Evolutionary conservation across 2,113 vertebrate species (phyloP), one percentile per base, ranked within the genome.

Genomic region (Podiceps cristatus): DNA sequence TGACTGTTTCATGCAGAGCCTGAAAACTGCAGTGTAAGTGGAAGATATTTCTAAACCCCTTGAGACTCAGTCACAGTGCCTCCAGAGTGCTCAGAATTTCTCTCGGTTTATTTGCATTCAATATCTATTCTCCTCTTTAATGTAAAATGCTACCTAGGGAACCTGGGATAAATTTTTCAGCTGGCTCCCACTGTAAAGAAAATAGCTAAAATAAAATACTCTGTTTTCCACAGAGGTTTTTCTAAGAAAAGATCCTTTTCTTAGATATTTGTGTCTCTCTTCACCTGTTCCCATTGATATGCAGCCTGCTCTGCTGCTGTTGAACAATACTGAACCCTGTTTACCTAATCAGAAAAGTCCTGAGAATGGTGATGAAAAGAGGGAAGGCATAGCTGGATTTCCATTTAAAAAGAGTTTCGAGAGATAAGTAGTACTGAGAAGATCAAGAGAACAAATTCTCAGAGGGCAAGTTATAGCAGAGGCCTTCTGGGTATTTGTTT

Each of bases 371-470:
- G 35, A 58, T 50, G 75, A 33, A 91, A 90, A 62, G 50, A 79
- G 28, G 3, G 73, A 78, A n/a, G 31, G 29, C 28, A 29, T n/a
- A 75, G 58, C 66, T 91, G 81, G 62, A 76, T 91, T 96, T 87
- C 86, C 19, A 73, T 87, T 84, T 79, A 7, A 72, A 84, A 91
- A 71, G 35, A 56, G 20, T 79, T 92, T 74, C 85, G 81, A 91
- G 72, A 66, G 71, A 85, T 50, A 87, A 96, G 31, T 66, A 72
- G 35, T 55, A 40, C 58, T 89, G 73, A 82, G 81, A 91, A 91
- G 84, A 96, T 91, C 77, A 97, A 95, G 94, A 95, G 80, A 82
- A 94, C 20, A 85, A 88, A 94, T 94, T 85, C 91, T 82, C 84
- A 95, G 84, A 91, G 77, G 94, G 66, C 58, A 72, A 73, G 66